These are phyloP conservation scores for Meiosimyza decipiens DNA, from an alignment of 2,888 invertebrate species.

Conservation along the genomic window DNA sequence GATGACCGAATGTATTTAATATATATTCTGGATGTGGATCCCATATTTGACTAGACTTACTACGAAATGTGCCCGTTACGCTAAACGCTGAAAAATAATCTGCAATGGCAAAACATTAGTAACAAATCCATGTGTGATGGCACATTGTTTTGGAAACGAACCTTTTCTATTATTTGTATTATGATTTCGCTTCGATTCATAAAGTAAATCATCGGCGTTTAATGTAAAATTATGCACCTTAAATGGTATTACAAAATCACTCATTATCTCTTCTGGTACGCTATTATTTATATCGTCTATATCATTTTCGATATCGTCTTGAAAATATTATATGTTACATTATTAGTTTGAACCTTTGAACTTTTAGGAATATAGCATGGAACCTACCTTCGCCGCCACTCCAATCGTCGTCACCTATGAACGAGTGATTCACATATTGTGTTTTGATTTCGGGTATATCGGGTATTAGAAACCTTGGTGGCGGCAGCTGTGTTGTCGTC, in stretches of 20 bases:
- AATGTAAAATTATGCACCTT: conserved; percentile 71
- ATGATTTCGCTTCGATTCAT: conserved; percentile 66
- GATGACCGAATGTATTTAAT: conserved; percentile 73
- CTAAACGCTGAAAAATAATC: conserved; percentile 67
- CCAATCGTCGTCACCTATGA: conserved; percentile 49
- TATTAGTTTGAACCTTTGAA: background rate
- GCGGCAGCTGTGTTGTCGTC: conserved; percentile 23
- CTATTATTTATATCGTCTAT: conserved; percentile 51
- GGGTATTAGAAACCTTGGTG: conserved; percentile 29
- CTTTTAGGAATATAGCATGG: background rate
- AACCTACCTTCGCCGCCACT: conserved; percentile 47
- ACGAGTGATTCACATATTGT: conserved; percentile 52
- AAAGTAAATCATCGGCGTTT: conserved; percentile 71
- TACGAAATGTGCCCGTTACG: conserved; percentile 76
- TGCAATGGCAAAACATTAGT: conserved; percentile 30
- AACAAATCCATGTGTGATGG: background rate
- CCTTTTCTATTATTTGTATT: conserved; percentile 47
- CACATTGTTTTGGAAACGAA: background rate
- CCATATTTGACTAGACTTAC: conserved; percentile 73
- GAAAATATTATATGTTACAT: conserved; percentile 14
- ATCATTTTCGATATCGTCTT: conserved; percentile 50
- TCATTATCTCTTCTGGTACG: conserved; percentile 54
- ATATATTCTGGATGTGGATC: conserved; percentile 80
- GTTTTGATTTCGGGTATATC: conserved; percentile 45
- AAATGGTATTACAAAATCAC: conserved; percentile 70